Base-by-base conservation (phyloP, 2,797 vertebrate species). In the Mastacembelus armatus region DNA sequence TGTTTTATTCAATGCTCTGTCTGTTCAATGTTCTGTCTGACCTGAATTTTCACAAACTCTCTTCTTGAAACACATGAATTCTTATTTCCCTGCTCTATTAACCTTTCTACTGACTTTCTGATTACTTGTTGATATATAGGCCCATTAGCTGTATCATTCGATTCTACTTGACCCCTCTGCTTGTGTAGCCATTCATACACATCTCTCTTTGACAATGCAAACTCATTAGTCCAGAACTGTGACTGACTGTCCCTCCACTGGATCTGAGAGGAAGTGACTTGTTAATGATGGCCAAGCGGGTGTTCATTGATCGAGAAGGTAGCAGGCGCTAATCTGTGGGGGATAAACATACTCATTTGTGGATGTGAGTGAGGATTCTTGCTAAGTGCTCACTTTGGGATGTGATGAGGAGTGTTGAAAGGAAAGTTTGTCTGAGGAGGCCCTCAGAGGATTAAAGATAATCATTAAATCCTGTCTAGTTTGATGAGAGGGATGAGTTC, bases 101-200 rank as follows among this genome's bases (percentile, higher is more conserved):
- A 89, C 86, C 63, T 78, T 72, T 88, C 77, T 77, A 72, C 47
- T 50, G 79, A 78, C 83, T 63, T 43, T 58, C 81, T 85, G 83
- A 90, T 91, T 92, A 89, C 84, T 77, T 75, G 79, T 84, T 94
- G 91, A 94, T 91, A 78, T 86, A 93, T 92, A 32, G 84, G 69
- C 61, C 78, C 92, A 91, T 93, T 92, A 93, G 87, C 54, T 7
- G 48, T 59, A 84, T 80, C 78, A 87, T 84, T 92, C 77, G 83
- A 69, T 73, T 85, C 74, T n/a, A n/a, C n/a, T n/a, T n/a, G n/a
- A n/a, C n/a, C n/a, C n/a, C n/a, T n/a, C n/a, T n/a, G n/a, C n/a
- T n/a, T n/a, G n/a, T n/a, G n/a, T n/a, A 85, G 69, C 77, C 76
- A 89, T 92, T 85, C 89, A 83, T 88, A 87, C 77, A 80, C 87